phyloP scores from a whole-genome alignment of 2,888 invertebrate genomes.

The Lapara coniferarum region DNA sequence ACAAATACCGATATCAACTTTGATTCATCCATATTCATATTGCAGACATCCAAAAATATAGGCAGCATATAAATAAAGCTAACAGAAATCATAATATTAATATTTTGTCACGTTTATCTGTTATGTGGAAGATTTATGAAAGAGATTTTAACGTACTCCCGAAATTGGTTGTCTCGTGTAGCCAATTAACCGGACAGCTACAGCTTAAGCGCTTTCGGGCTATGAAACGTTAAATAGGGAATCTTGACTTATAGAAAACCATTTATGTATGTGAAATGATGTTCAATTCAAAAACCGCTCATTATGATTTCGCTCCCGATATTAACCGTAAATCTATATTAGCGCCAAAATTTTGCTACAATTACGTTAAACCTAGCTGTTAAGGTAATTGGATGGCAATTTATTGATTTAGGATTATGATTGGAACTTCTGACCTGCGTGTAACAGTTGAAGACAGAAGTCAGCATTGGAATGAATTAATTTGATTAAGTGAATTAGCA shows the following conservation, averaged over 20 bases:
- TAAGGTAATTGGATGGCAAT: slow-evolving; percentile 1
- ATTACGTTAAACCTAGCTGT: slow-evolving; percentile 3
- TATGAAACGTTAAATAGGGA: neutral
- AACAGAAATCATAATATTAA: neutral
- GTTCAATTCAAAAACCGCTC: neutral
- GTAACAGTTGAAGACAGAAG: slow-evolving; percentile 6
- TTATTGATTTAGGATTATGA: slow-evolving; percentile 7
- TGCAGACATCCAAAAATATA: neutral
- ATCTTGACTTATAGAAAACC: neutral
- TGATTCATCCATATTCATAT: neutral
- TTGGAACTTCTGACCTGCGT: slow-evolving; percentile 6
- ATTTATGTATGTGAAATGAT: neutral
- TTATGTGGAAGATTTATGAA: slow-evolving; percentile 7
- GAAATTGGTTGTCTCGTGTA: slow-evolving; percentile 6
- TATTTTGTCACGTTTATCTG: slow-evolving; percentile 13
- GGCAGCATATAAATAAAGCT: neutral
- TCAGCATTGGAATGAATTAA: neutral
- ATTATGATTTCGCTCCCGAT: slow-evolving; percentile 2
- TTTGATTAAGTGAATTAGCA: slow-evolving; percentile 5
- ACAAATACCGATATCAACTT: too few relatives aligned
- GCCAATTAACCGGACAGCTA: neutral
- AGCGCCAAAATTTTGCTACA: slow-evolving; percentile 10
- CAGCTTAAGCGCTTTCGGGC: too few relatives aligned
- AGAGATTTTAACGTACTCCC: neutral
- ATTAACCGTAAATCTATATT: slow-evolving; percentile 6